Evolutionary conservation across 1,140 invertebrate species (phyloP), one percentile per base, ranked within the genome.

Genomic region (Pectinophora gossypiella): DNA sequence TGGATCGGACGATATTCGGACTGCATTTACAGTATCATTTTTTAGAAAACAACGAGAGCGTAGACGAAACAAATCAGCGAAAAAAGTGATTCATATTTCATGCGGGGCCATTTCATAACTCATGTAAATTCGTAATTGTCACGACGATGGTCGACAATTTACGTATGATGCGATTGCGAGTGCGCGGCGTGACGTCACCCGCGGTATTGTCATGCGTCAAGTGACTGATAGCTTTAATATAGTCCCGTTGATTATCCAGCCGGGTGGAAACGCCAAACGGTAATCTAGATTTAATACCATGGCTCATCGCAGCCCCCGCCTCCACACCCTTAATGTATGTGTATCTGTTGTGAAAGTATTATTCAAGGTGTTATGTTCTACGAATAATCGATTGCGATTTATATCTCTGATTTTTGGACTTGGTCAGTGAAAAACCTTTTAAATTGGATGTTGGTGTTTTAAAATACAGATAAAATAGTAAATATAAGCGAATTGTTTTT

Each of bases 281-380:
- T 84, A 86, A 86, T 80, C 83, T 86, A 81, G 83, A 83, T 84
- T 83, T 86, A 86, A 86, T 84, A 77, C 76, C 75, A 64, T 61
- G 68, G 80, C 68, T 78, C 76, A 80, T 80, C 64, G 76, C 68
- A 44, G 61, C 59, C 55, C 58, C 40, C n/a, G n/a, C n/a, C n/a
- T n/a, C n/a, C n/a, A n/a, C n/a, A n/a, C n/a, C n/a, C n/a, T n/a
- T n/a, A n/a, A n/a, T n/a, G n/a, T n/a, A n/a, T n/a, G n/a, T n/a
- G n/a, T n/a, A n/a, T n/a, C n/a, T n/a, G n/a, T n/a, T n/a, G n/a
- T n/a, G n/a, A n/a, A n/a, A n/a, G n/a, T n/a, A n/a, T n/a, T n/a
- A n/a, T n/a, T n/a, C n/a, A n/a, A n/a, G n/a, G n/a, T n/a, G n/a
- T n/a, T n/a, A n/a, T n/a, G n/a, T n/a, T n/a, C n/a, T n/a, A n/a